These are phyloP conservation scores for Xanthia icteritia DNA, from an alignment of 2,888 invertebrate genomes.

Conservation along the genomic window DNA sequence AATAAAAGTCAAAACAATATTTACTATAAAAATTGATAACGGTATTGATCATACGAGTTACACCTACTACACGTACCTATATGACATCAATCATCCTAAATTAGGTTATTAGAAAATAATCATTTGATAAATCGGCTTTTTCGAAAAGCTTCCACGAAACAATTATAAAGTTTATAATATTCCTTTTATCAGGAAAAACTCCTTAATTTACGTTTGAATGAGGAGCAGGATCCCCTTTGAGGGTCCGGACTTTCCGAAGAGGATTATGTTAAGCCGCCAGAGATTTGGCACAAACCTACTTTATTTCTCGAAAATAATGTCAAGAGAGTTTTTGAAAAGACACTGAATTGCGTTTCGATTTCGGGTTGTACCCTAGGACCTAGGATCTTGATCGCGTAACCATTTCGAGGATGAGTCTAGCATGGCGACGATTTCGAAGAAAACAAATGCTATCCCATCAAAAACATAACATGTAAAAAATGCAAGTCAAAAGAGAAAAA, in stretches of 20 bases:
- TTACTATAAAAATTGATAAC: too few species aligned
- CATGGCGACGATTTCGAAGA: background rate
- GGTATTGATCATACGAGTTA: too few species aligned
- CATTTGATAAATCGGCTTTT: background rate
- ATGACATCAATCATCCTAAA: background rate
- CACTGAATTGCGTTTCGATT: conserved; percentile 7
- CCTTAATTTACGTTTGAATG: conserved; percentile 51
- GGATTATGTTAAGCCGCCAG: conserved; percentile 56
- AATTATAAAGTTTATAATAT: conserved; percentile 26
- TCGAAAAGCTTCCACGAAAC: background rate
- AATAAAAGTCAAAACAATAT: too few species aligned
- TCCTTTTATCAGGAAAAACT: conserved; percentile 23
- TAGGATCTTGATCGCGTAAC: background rate
- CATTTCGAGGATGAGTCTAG: background rate
- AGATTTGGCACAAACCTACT: conserved; percentile 43
- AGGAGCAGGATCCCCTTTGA: conserved; percentile 17
- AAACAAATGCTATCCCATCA: background rate
- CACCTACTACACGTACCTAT: background rate
- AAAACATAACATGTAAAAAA: too few species aligned
- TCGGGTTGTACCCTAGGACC: background rate
- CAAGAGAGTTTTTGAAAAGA: conserved; percentile 32
- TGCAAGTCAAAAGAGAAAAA: too few species aligned
- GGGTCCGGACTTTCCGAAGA: conserved; percentile 7
- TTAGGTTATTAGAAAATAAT: background rate
- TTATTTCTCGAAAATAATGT: conserved; percentile 60